Conservation (phyloP, 1,140 invertebrate genomes). For the Conopomorpha cramerella region DNA sequence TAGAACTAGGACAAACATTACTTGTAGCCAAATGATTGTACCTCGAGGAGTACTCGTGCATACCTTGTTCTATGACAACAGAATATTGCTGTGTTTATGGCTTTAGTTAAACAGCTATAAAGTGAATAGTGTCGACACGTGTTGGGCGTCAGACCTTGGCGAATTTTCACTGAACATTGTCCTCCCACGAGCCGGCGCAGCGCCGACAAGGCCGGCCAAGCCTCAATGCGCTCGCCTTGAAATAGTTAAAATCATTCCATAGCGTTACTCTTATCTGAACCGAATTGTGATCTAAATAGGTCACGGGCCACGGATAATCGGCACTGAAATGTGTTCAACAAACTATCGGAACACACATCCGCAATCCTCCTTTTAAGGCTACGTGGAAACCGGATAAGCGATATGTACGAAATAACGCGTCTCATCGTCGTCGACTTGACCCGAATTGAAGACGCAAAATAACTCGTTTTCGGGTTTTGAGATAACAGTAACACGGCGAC, state of each 20-base stretch:
- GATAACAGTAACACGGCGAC: slow-evolving; percentile 33
- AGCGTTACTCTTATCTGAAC: slow-evolving; percentile 38
- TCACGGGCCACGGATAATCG: no score
- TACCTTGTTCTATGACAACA: no score
- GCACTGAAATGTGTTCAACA: no score
- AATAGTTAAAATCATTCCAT: slow-evolving; percentile 57
- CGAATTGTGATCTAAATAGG: slow-evolving; percentile 13
- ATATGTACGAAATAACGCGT: slow-evolving; percentile 12
- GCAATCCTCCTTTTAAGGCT: slow-evolving; percentile 1
- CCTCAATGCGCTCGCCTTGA: slow-evolving; percentile 49
- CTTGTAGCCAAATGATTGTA: no score
- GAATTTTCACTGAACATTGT: slow-evolving; percentile 20
- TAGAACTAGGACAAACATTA: no score
- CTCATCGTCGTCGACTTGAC: slow-evolving; percentile 15
- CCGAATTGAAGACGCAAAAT: slow-evolving; percentile 30
- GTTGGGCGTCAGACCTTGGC: slow-evolving; percentile 7
- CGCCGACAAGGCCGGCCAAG: slow-evolving; percentile 48
- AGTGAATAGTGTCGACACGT: no score
- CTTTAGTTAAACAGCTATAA: no score
- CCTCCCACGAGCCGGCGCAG: slow-evolving; percentile 27
- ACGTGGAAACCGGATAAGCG: slow-evolving; percentile 14
- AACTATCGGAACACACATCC: no score
- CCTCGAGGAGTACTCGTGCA: no score
- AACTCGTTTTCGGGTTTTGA: slow-evolving; percentile 33
- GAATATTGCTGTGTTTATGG: no score